Percentiles rank a stretch among this genome's conserved stretches.
Conservation (phyloP, 2,797 vertebrate species). For the Parauchenoglanis punctatus region DNA sequence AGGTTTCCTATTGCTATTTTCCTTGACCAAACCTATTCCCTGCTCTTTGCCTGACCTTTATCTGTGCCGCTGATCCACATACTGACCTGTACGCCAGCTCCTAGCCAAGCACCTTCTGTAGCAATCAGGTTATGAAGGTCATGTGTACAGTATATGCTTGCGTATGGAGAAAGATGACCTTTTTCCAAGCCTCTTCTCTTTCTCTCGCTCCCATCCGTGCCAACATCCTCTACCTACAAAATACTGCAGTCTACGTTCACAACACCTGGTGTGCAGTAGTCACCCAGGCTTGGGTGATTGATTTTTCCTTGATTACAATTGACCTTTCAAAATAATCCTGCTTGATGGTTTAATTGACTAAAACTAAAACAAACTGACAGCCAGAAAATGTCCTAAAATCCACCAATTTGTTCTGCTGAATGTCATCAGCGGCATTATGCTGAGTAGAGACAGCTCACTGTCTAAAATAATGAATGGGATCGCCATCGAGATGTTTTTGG, state of each 20-base stretch:
- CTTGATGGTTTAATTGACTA: slow-evolving; percentile 10
- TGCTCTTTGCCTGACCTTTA: slow-evolving; percentile 47
- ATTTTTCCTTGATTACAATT: slow-evolving; percentile 5
- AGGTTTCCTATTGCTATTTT: background rate
- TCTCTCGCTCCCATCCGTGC: background rate
- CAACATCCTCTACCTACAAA: background rate
- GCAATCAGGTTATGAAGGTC: slow-evolving; percentile 43
- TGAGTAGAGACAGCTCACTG: background rate
- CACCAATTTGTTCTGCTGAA: background rate
- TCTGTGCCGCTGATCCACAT: slow-evolving; percentile 23
- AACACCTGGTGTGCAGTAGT: background rate
- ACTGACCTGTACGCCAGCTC: slow-evolving; percentile 40
- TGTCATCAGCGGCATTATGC: background rate
- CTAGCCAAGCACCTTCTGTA: slow-evolving; percentile 36
- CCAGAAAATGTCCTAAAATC: background rate
- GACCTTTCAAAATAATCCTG: slow-evolving; percentile 8
- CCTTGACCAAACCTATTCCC: background rate
- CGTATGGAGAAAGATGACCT: slow-evolving; percentile 62
- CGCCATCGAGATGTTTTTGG: background rate
- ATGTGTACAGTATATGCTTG: slow-evolving; percentile 35
- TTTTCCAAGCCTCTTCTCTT: slow-evolving; percentile 46
- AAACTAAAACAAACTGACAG: slow-evolving; percentile 11
- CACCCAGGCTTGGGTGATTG: background rate
- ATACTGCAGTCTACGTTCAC: background rate
- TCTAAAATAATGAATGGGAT: background rate